phyloP scores from a whole-genome alignment of 2,113 vertebrate genomes.

The Tinamus guttatus region DNA sequence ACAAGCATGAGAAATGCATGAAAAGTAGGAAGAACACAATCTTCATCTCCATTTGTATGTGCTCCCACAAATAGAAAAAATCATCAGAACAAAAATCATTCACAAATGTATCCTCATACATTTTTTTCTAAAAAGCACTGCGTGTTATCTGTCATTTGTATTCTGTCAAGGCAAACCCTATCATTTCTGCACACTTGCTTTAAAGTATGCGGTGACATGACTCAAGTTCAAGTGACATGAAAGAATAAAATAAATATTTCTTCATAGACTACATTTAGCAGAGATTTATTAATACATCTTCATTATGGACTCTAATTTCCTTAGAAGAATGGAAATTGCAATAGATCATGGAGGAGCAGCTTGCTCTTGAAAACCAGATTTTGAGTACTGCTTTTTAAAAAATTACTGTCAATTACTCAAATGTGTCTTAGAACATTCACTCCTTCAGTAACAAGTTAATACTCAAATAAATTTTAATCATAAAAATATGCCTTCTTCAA shows the following conservation, averaged over 20 bases:
- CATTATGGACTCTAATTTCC: neutral
- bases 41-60: neutral
- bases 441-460: neutral
- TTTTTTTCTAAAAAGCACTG: neutral
- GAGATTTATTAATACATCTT: neutral
- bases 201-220: neutral
- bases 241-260: neutral
- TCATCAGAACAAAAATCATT: neutral
- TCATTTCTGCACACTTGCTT: neutral
- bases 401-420: neutral
- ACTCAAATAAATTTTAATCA: neutral
- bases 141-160: neutral
- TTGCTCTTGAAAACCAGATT: neutral
- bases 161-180: neutral
- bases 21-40: neutral
- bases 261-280: neutral
- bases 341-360: neutral
- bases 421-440: neutral
- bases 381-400: neutral
- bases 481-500: neutral
- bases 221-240: neutral
- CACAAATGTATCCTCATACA: neutral
- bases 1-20: neutral
- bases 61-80: neutral
- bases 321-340: neutral